Evolutionary conservation across 2,113 vertebrate genomes (phyloP).

Genomic region (Ceyx melanurus): DNA sequence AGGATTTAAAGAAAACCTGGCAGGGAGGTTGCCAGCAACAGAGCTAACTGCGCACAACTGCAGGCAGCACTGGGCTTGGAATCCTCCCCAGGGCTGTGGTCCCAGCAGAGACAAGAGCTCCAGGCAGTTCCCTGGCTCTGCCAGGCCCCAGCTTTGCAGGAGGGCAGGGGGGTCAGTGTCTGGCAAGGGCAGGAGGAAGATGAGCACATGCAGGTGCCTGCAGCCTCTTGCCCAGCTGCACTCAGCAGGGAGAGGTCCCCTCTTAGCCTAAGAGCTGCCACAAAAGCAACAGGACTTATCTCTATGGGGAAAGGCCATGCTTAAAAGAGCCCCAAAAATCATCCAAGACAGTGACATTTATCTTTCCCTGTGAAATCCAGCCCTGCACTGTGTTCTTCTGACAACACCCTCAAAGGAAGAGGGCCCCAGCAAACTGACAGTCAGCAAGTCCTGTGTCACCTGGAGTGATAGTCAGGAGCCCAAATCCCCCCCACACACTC

Average conservation of each 20-base stretch:
- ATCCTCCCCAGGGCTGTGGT: not conserved
- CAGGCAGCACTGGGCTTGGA: not conserved
- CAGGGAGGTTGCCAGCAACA: not conserved
- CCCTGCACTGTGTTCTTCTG: not conserved
- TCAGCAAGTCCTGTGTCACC: not conserved
- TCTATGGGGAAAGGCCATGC: not conserved
- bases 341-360: not conserved
- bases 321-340: not conserved
- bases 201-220: not conserved
- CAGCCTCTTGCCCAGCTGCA: not conserved
- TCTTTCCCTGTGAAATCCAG: not conserved
- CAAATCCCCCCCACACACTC: not conserved
- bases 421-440: rapidly evolving
- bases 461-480: not conserved
- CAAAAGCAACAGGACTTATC: not conserved
- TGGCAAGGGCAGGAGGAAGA: not conserved
- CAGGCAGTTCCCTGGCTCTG: not conserved
- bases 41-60: not conserved
- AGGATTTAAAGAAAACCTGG: not conserved
- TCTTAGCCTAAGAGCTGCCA: not conserved
- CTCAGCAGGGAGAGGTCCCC: not conserved
- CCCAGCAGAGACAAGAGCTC: not conserved
- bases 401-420: not conserved
- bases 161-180: not conserved
- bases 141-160: not conserved